Evolutionary conservation across 2,797 vertebrate genomes (phyloP).

Genomic region (Lerista edwardsae): DNA sequence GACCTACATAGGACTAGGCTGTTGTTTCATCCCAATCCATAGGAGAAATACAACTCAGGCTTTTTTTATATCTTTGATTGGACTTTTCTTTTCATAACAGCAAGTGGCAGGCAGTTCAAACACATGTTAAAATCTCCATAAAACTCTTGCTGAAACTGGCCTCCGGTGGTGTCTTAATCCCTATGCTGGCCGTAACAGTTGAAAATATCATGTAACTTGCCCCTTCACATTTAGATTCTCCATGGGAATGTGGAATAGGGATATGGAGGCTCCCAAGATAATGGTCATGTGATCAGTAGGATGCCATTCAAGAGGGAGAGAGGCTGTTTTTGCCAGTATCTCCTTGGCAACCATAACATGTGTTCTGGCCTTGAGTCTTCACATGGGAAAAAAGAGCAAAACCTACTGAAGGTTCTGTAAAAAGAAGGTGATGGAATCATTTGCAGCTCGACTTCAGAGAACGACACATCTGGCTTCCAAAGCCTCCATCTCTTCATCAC

Average conservation of each 20-base stretch:
- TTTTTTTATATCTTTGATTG: not conserved
- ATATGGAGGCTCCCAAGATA: not conserved
- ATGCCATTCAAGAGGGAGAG: not conserved
- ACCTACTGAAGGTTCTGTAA: slow-evolving; percentile 33
- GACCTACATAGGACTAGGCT: too few relatives aligned
- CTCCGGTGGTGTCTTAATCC: not conserved
- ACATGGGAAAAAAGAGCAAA: slow-evolving; percentile 15
- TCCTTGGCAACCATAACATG: not conserved
- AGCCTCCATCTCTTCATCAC: slow-evolving; percentile 45
- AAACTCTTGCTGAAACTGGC: not conserved
- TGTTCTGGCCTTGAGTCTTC: not conserved
- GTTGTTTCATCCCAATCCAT: not conserved
- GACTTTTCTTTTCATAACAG: not conserved
- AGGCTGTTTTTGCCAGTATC: not conserved
- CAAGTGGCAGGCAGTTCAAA: not conserved
- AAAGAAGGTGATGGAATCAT: slow-evolving; percentile 44
- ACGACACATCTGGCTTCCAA: slow-evolving; percentile 34
- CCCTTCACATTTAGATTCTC: not conserved
- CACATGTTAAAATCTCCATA: not conserved
- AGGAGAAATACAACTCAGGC: not conserved
- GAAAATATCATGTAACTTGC: not conserved
- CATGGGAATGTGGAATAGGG: not conserved
- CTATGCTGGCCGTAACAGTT: not conserved
- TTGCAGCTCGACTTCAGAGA: slow-evolving; percentile 52
- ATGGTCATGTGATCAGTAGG: not conserved